phyloP scores from a whole-genome alignment of 2,797 vertebrate species.

The Danio jaintianensis region DNA sequence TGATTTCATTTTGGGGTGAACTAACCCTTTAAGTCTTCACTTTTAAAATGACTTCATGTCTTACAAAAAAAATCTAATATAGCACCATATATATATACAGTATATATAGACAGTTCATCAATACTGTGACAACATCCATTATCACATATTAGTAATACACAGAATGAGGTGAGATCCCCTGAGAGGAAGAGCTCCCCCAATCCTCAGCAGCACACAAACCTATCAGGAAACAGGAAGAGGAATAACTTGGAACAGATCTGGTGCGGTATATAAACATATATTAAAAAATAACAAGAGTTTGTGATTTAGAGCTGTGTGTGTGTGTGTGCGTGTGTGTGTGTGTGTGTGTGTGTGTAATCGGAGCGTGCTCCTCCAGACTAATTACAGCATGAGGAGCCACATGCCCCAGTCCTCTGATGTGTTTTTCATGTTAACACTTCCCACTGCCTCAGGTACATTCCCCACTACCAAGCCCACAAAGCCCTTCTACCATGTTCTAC shows the following conservation, averaged over 20 bases:
- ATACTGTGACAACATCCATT: not conserved
- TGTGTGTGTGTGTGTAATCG: constrained; percentile 46
- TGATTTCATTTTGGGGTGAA: too few species aligned
- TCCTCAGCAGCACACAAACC: not conserved
- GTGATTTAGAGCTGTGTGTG: constrained; percentile 37
- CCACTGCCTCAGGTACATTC: constrained; percentile 79
- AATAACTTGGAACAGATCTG: not conserved
- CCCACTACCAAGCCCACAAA: constrained; percentile 73
- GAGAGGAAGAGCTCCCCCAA: not conserved
- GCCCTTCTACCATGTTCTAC: constrained; percentile 78
- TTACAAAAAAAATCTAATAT: not conserved
- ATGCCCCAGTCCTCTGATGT: constrained; percentile 75
- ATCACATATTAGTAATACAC: not conserved
- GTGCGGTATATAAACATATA: not conserved
- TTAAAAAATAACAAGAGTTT: constrained; percentile 25
- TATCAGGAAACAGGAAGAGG: constrained; percentile 15
- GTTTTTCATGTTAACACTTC: constrained; percentile 86
- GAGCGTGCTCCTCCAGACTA: constrained; percentile 64
- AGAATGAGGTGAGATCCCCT: constrained; percentile 62
- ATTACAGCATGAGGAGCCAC: constrained; percentile 70
- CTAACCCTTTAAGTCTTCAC: not conserved
- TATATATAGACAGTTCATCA: not conserved
- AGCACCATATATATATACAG: not conserved
- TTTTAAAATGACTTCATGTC: not conserved
- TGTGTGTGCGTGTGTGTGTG: constrained; percentile 36